phyloP scores from a whole-genome alignment of 2,888 invertebrate genomes.

The Rotaria magnacalcarata region DNA sequence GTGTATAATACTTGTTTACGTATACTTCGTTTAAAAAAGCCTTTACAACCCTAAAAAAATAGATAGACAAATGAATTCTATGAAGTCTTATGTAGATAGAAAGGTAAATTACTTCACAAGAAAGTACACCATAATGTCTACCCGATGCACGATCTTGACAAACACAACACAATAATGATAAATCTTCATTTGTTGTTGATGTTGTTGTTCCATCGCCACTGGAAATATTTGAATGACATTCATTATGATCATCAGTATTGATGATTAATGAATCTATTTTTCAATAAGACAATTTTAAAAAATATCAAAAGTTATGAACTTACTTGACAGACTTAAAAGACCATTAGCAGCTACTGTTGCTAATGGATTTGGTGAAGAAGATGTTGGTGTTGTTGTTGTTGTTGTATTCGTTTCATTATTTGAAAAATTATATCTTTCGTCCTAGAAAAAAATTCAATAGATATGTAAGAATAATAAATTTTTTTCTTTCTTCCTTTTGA shows the following conservation, averaged over 20 bases:
- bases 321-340: conserved; percentile 6
- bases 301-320: background rate
- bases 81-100: background rate
- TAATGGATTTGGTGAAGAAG: background rate
- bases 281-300: background rate
- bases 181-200: background rate
- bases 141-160: conserved; percentile 35
- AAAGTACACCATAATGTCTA: background rate
- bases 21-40: conserved; percentile 45
- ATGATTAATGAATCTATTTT: background rate
- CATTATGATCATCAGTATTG: background rate
- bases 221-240: background rate
- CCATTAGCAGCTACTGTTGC: background rate
- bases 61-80: background rate
- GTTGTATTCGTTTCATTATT: background rate
- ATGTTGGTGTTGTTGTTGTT: background rate
- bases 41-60: conserved; percentile 41
- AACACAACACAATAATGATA: conserved; percentile 11
- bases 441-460: no score
- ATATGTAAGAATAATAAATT: no score
- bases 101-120: background rate
- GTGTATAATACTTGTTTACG: conserved; percentile 45
- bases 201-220: background rate
- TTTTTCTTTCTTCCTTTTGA: no score
- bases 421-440: background rate